A percentile compares a stretch with the other conserved stretches of the same genome.
phyloP scores from a whole-genome alignment of 2,888 invertebrate genomes.

The Aleiodes leptofemur region DNA sequence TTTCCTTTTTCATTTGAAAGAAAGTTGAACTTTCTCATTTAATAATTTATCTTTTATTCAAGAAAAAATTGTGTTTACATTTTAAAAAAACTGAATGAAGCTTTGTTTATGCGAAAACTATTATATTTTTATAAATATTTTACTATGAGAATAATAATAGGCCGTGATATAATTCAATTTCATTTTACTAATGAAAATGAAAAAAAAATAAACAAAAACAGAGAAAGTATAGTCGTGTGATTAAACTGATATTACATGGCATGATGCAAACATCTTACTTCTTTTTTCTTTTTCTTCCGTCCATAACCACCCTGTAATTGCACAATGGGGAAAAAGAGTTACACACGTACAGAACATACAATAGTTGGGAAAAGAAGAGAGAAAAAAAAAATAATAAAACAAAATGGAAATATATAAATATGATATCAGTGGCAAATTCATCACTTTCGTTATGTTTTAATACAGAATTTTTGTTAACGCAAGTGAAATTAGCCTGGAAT shows the following conservation, averaged over 20 bases:
- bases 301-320: constrained; percentile 92
- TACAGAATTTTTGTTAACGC: too few relatives aligned
- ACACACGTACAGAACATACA: constrained; percentile 73
- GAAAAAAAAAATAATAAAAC: constrained; percentile 57
- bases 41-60: neutral
- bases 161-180: constrained; percentile 19
- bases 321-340: constrained; percentile 75
- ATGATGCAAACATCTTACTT: constrained; percentile 86
- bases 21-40: neutral
- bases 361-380: constrained; percentile 59
- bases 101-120: neutral
- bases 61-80: neutral
- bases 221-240: constrained; percentile 57
- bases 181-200: constrained; percentile 19
- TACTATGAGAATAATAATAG: constrained; percentile 43
- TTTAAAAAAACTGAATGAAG: neutral
- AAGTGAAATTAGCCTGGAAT: too few relatives aligned
- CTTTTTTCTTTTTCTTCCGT: constrained; percentile 99
- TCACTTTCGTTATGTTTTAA: too few relatives aligned
- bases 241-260: constrained; percentile 69
- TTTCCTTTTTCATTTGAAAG: neutral
- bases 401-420: constrained; percentile 42
- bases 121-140: neutral
- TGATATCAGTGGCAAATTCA: too few relatives aligned
- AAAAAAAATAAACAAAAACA: constrained; percentile 46